phyloP scores from a whole-genome alignment of 2,888 invertebrate species.

The Eristalinus aeneus region DNA sequence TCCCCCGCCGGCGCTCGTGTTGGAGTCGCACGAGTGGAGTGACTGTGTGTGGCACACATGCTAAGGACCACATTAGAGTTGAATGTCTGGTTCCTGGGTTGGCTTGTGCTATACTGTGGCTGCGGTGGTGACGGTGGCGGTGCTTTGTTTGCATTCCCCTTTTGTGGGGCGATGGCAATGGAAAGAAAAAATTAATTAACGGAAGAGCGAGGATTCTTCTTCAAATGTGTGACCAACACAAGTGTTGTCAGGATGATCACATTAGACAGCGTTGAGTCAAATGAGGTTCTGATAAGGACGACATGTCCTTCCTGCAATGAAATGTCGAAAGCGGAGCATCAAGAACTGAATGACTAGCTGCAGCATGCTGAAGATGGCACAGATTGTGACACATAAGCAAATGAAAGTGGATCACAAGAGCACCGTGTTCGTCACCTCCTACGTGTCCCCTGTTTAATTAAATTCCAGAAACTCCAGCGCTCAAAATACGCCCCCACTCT shows the following conservation, averaged over 20 bases:
- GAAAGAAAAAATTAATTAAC: slow-evolving; percentile 19
- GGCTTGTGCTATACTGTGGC: slow-evolving; percentile 11
- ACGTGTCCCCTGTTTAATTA: background rate
- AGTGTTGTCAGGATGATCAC: background rate
- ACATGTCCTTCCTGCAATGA: too few relatives aligned
- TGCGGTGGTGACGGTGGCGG: background rate
- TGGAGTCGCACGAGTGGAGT: slow-evolving; percentile 19
- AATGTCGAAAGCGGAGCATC: too few relatives aligned
- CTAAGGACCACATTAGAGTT: slow-evolving; percentile 49
- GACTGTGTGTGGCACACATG: slow-evolving; percentile 17
- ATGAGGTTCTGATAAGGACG: background rate
- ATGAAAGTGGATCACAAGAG: too few relatives aligned
- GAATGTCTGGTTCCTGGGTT: slow-evolving; percentile 37
- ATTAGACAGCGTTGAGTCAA: background rate
- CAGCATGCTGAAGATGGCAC: too few relatives aligned
- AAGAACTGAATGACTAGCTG: too few relatives aligned
- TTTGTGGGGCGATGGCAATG: background rate
- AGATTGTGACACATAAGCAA: too few relatives aligned
- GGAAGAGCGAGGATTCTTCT: slow-evolving; percentile 1
- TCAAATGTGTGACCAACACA: background rate
- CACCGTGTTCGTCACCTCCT: background rate
- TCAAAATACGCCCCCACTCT: background rate
- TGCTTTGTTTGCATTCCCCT: background rate
- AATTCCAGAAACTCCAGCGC: too few relatives aligned
- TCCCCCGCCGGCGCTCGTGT: background rate